A percentile compares a stretch with the other conserved stretches of the same genome.
Conservation (phyloP, 2,113 vertebrate genomes). For the Pseudopodoces humilis region DNA sequence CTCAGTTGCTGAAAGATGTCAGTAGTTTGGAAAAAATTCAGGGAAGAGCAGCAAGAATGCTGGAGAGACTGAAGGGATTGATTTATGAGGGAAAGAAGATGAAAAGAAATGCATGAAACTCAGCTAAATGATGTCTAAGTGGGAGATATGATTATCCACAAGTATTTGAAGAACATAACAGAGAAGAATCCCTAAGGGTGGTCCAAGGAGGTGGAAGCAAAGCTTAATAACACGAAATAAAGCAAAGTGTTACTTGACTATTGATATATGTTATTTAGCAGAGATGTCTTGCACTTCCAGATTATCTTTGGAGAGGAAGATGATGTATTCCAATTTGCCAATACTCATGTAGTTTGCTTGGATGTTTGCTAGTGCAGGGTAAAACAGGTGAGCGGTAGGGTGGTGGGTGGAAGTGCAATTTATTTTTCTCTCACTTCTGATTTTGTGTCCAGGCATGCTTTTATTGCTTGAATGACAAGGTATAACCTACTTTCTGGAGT, state of each 20-base stretch:
- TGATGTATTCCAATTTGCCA: not conserved
- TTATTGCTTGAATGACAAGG: not conserved
- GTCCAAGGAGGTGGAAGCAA: conserved; percentile 19
- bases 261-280: not conserved
- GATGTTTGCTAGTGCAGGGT: not conserved
- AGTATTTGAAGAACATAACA: conserved; percentile 30
- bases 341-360: not conserved
- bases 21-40: conserved; percentile 53
- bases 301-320: not conserved
- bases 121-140: conserved; percentile 40
- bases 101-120: conserved; percentile 49
- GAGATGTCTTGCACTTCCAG: not conserved
- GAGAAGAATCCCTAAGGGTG: conserved; percentile 24
- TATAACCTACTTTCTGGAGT: not conserved
- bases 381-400: not conserved
- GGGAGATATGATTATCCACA: conserved; percentile 47
- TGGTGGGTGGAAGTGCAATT: not conserved
- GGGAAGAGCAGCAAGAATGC: conserved; percentile 28
- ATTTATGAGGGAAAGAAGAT: conserved; percentile 54
- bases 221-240: not conserved
- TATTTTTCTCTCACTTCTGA: not conserved
- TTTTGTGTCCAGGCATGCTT: not conserved
- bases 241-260: not conserved
- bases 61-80: conserved; percentile 41
- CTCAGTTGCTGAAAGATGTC: conserved; percentile 30